Evolutionary conservation across 2,797 vertebrate genomes (phyloP).

Genomic region (Peromyscus aztecus): DNA sequence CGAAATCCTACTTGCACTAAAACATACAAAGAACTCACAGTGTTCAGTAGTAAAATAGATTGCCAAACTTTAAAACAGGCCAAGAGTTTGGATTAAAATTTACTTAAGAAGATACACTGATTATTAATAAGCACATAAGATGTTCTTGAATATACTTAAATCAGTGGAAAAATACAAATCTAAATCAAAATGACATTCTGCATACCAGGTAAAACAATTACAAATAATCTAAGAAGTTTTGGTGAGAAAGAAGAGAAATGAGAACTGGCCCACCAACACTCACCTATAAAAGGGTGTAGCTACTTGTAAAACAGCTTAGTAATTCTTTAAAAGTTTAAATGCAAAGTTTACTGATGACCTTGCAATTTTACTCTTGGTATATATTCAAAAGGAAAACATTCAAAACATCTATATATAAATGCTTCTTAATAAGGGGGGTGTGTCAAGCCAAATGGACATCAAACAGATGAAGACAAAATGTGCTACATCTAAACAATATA

Average conservation of each 20-base stretch:
- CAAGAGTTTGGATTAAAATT: slow-evolving; percentile 34
- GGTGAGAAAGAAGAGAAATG: slow-evolving; percentile 16
- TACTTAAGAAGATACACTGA: background rate
- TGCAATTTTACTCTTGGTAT: slow-evolving; percentile 8
- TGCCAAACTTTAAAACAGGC: background rate
- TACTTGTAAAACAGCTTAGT: background rate
- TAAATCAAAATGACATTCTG: background rate
- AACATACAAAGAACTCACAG: slow-evolving; percentile 20
- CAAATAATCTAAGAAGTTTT: background rate
- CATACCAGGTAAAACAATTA: slow-evolving; percentile 17
- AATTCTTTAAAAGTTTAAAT: slow-evolving; percentile 27
- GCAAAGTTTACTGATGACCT: background rate
- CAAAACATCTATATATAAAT: background rate
- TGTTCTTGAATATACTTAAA: background rate
- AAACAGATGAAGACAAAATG: slow-evolving; percentile 49
- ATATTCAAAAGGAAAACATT: slow-evolving; percentile 34
- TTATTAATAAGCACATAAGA: slow-evolving; percentile 36
- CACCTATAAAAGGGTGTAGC: background rate
- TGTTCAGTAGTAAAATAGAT: slow-evolving; percentile 29
- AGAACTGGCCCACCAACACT: background rate
- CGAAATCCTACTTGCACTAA: background rate
- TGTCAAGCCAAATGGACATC: background rate
- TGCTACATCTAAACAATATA: background rate
- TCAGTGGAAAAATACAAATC: slow-evolving; percentile 55
- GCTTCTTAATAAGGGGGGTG: background rate